Evolutionary conservation across 1,140 invertebrate genomes (phyloP).

Genomic region (Leptopilina clavipes): DNA sequence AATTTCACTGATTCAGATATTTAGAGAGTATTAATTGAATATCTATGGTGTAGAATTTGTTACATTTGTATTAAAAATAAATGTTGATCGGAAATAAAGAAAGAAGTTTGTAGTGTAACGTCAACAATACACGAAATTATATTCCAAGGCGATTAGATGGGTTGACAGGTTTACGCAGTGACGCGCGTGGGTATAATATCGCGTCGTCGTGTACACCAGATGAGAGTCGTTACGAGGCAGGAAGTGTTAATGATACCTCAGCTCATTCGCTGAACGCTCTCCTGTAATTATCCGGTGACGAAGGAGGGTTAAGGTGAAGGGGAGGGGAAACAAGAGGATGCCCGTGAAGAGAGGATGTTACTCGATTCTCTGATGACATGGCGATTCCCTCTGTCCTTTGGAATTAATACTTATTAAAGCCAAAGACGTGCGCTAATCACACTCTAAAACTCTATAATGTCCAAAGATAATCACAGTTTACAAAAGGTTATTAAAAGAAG

Average conservation of each 20-base stretch:
- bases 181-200: constrained; percentile 59
- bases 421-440: constrained; percentile 32
- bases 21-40: too few relatives aligned
- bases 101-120: background rate
- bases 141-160: constrained; percentile 59
- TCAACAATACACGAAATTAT: constrained; percentile 39
- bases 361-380: constrained; percentile 50
- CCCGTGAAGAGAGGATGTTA: constrained; percentile 54
- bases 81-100: background rate
- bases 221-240: constrained; percentile 73
- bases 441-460: constrained; percentile 3
- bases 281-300: constrained; percentile 70
- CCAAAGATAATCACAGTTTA: constrained; percentile 32
- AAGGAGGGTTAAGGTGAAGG: constrained; percentile 38
- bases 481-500: background rate
- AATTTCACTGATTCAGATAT: too few relatives aligned
- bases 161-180: constrained; percentile 69
- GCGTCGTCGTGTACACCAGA: constrained; percentile 62
- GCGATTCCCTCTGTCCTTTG: constrained; percentile 44
- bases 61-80: too few relatives aligned
- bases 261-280: constrained; percentile 72
- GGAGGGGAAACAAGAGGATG: constrained; percentile 40
- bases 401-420: constrained; percentile 56
- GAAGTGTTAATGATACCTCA: constrained; percentile 75
- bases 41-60: too few relatives aligned